phyloP scores from a whole-genome alignment of 1,140 invertebrate species.

The Halesus radiatus region DNA sequence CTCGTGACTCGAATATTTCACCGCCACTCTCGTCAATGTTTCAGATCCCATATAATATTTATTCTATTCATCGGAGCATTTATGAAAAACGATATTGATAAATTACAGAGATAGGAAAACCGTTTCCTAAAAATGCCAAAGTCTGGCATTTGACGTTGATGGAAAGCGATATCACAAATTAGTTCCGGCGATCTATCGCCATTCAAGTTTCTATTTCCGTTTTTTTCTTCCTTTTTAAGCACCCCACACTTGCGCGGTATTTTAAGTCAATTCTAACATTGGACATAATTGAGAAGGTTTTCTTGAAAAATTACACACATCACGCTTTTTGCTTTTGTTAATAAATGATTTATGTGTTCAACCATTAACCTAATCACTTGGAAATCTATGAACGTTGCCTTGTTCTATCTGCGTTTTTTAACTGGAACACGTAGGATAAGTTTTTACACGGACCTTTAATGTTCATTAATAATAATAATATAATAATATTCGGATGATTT shows the following conservation, averaged over 20 bases:
- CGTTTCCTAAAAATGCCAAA: conserved; percentile 49
- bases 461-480: too few species aligned
- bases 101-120: conserved; percentile 48
- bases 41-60: conserved; percentile 11
- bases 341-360: too few species aligned
- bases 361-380: too few species aligned
- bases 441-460: too few species aligned
- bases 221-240: conserved; percentile 23
- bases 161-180: conserved; percentile 47
- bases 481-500: too few species aligned
- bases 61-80: conserved; percentile 39
- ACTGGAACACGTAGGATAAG: too few species aligned
- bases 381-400: too few species aligned
- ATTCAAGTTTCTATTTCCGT: conserved; percentile 38
- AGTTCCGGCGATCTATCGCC: conserved; percentile 42
- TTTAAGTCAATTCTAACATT: too few species aligned
- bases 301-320: too few species aligned
- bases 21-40: conserved; percentile 21
- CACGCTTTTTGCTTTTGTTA: too few species aligned
- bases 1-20: conserved; percentile 15
- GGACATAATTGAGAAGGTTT: too few species aligned
- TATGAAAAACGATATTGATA: conserved; percentile 51
- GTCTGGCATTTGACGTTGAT: conserved; percentile 50
- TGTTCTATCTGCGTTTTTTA: too few species aligned
- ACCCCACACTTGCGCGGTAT: not conserved